Percentiles rank a stretch among this genome's conserved stretches.
These are phyloP conservation scores for Gadopsis marmoratus DNA, from an alignment of 2,797 vertebrate species.

Conservation along the genomic window DNA sequence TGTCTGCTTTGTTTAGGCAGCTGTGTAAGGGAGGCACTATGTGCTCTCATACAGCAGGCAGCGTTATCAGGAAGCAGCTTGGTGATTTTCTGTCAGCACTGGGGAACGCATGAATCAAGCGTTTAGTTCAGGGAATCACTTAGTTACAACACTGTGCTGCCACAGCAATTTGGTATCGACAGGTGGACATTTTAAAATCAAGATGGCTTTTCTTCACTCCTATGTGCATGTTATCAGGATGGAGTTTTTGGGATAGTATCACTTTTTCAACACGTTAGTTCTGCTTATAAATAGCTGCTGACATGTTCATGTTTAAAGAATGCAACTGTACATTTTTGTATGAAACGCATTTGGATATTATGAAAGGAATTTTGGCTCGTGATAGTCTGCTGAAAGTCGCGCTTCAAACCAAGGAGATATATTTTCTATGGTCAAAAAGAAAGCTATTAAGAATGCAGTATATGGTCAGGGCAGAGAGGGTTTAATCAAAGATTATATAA, in stretches of 20 bases:
- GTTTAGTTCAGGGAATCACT: conserved; percentile 29
- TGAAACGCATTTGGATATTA: conserved; percentile 11
- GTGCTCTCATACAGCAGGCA: conserved; percentile 25
- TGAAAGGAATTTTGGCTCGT: conserved; percentile 46
- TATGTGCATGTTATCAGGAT: conserved; percentile 2
- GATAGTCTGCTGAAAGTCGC: conserved; percentile 19
- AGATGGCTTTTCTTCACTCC: neutral
- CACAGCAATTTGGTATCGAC: conserved; percentile 14
- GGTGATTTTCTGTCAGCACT: conserved; percentile 18
- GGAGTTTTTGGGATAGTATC: neutral
- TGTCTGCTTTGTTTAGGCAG: conserved; percentile 3
- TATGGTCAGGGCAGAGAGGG: conserved; percentile 27
- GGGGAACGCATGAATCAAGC: conserved; percentile 11
- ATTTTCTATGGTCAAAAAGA: conserved; percentile 44
- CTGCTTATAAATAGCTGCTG: conserved; percentile 1
- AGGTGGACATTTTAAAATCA: conserved; percentile 26
- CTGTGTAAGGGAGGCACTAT: neutral
- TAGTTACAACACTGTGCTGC: conserved; percentile 5
- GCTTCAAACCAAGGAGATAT: conserved; percentile 29
- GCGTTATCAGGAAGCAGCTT: conserved; percentile 26
- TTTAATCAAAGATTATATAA: conserved; percentile 56
- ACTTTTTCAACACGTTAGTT: neutral
- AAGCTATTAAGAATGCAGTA: conserved; percentile 29
- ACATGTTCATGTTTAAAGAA: conserved; percentile 13
- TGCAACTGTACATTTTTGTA: neutral